Conservation (phyloP, 2,113 vertebrate genomes). For the Ageneiosus marmoratus region DNA sequence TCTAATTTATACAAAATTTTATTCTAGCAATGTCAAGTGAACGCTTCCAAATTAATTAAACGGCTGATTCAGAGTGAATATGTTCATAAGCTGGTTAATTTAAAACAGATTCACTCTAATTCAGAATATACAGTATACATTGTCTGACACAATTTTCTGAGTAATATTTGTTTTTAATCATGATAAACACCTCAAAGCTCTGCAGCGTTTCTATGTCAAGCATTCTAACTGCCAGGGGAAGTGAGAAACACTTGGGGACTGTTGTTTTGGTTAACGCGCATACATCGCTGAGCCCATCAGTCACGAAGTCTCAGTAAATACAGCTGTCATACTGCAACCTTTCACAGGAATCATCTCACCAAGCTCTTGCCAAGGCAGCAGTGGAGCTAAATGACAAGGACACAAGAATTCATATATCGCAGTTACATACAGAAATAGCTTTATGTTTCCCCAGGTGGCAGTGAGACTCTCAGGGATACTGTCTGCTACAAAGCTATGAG, state of each 20-base stretch:
- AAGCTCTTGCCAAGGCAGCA: neutral
- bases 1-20: neutral
- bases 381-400: neutral
- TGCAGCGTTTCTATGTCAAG: neutral
- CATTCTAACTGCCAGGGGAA: neutral
- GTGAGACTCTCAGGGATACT: neutral
- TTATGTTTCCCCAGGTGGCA: neutral
- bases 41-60: neutral
- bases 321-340: neutral
- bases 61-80: neutral
- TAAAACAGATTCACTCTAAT: neutral
- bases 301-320: neutral
- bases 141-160: neutral
- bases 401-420: neutral
- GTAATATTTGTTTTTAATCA: neutral
- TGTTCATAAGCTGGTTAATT: neutral
- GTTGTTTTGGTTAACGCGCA: too few relatives aligned
- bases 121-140: neutral
- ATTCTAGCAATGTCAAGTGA: neutral
- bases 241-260: neutral
- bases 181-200: neutral
- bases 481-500: neutral
- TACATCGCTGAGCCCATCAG: neutral
- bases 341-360: neutral
- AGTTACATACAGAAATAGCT: neutral